Conservation (phyloP, 2,888 invertebrate species). For the Seladonia tumulorum region DNA sequence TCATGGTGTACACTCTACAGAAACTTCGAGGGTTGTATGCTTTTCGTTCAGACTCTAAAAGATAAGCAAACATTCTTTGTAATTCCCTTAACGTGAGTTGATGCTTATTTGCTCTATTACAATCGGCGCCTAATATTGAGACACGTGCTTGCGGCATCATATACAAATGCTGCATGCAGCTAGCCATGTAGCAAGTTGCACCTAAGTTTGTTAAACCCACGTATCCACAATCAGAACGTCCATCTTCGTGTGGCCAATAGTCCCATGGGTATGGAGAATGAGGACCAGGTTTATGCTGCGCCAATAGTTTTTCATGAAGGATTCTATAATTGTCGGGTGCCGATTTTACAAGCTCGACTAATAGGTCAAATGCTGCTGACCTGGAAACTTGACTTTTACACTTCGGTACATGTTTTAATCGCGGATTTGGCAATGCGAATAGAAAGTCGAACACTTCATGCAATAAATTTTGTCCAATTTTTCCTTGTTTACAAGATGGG, state of each 20-base stretch:
- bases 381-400: constrained; percentile 96
- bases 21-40: constrained; percentile 98
- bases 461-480: constrained; percentile 90
- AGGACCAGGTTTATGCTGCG: constrained; percentile 94
- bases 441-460: constrained; percentile 93
- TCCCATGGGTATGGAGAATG: constrained; percentile 97
- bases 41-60: constrained; percentile 96
- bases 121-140: constrained; percentile 92
- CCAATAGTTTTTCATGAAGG: constrained; percentile 92
- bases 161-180: constrained; percentile 98
- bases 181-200: constrained; percentile 99
- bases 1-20: constrained; percentile 98
- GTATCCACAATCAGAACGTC: constrained; percentile 96
- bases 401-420: constrained; percentile 94
- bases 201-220: constrained; percentile 97
- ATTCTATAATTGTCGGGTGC: constrained; percentile 94
- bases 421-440: constrained; percentile 95
- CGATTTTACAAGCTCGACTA: constrained; percentile 94
- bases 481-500: constrained; percentile 93
- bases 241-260: constrained; percentile 99
- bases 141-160: constrained; percentile 98
- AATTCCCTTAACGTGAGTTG: constrained; percentile 93
- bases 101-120: constrained; percentile 90
- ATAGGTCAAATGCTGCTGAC: constrained; percentile 95
- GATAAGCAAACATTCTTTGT: constrained; percentile 97